These are phyloP conservation scores for Halocaridina rubra DNA, from an alignment of 2,888 invertebrate genomes.

Conservation along the genomic window DNA sequence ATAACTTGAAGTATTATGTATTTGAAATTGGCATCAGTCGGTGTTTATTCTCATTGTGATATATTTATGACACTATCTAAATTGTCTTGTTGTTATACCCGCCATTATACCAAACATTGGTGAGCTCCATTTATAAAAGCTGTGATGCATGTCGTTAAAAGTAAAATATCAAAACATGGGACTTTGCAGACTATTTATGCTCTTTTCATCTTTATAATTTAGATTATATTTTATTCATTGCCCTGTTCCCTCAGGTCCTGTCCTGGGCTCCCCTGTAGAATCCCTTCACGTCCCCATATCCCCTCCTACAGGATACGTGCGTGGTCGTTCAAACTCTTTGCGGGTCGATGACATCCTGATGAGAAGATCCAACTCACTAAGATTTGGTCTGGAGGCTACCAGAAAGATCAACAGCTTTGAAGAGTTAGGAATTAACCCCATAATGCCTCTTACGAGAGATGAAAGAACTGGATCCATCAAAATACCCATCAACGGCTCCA, in stretches of 20 bases:
- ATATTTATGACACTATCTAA: too few relatives aligned
- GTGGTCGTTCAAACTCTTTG: constrained; percentile 86
- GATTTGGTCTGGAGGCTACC: constrained; percentile 76
- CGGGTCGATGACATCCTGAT: constrained; percentile 87
- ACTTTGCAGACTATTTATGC: background rate
- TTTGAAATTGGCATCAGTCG: too few relatives aligned
- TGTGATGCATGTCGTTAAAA: too few relatives aligned
- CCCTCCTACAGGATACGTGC: constrained; percentile 66
- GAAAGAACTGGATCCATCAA: constrained; percentile 74
- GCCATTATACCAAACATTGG: too few relatives aligned
- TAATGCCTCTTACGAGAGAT: constrained; percentile 44
- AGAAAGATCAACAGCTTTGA: constrained; percentile 64
- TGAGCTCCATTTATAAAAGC: too few relatives aligned
- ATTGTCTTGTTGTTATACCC: too few relatives aligned
- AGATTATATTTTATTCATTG: background rate
- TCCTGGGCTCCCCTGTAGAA: constrained; percentile 45
- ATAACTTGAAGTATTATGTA: too few relatives aligned
- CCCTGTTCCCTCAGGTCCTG: constrained; percentile 38
- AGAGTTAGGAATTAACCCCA: constrained; percentile 64
- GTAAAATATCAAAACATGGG: too few relatives aligned
- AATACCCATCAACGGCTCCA: constrained; percentile 86
- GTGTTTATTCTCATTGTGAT: too few relatives aligned
- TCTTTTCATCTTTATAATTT: background rate
- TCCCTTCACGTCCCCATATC: constrained; percentile 56
- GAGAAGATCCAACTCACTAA: constrained; percentile 83